phyloP scores from a whole-genome alignment of 2,797 vertebrate species.

The Molossus alvarezi region DNA sequence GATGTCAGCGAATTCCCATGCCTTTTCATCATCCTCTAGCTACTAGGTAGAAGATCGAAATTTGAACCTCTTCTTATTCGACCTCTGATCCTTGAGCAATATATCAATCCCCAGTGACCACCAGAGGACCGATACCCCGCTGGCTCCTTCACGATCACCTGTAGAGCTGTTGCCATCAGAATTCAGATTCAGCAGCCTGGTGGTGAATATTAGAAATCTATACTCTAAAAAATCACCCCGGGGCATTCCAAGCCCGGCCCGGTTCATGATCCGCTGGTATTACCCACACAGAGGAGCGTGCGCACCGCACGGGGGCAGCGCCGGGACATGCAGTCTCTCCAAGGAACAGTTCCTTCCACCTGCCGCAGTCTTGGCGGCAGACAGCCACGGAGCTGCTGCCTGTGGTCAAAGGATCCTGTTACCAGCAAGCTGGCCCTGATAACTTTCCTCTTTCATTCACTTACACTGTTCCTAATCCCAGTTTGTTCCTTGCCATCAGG shows the following conservation, averaged over 20 bases:
- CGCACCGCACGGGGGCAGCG: background rate
- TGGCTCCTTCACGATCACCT: background rate
- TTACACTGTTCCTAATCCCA: background rate
- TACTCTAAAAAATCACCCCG: background rate
- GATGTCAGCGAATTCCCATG: background rate
- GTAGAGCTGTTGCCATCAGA: background rate
- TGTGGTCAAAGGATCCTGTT: background rate
- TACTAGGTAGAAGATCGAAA: background rate
- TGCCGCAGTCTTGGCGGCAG: background rate
- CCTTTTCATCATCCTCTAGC: background rate
- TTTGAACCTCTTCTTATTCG: background rate
- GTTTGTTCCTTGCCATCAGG: background rate
- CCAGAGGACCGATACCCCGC: no score
- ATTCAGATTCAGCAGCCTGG: background rate
- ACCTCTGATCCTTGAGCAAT: background rate
- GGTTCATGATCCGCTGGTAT: background rate
- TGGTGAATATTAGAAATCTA: background rate
- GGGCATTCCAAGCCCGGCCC: background rate
- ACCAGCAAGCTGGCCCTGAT: no score
- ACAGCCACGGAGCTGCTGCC: background rate
- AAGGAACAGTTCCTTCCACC: background rate
- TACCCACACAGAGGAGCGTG: background rate
- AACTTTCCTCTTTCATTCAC: background rate
- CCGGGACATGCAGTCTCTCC: background rate
- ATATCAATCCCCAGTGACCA: background rate